A percentile compares a stretch with the other conserved stretches of the same genome.
These are phyloP conservation scores for Druon quercuslanigerum DNA, from an alignment of 1,140 invertebrate species.

Conservation along the genomic window DNA sequence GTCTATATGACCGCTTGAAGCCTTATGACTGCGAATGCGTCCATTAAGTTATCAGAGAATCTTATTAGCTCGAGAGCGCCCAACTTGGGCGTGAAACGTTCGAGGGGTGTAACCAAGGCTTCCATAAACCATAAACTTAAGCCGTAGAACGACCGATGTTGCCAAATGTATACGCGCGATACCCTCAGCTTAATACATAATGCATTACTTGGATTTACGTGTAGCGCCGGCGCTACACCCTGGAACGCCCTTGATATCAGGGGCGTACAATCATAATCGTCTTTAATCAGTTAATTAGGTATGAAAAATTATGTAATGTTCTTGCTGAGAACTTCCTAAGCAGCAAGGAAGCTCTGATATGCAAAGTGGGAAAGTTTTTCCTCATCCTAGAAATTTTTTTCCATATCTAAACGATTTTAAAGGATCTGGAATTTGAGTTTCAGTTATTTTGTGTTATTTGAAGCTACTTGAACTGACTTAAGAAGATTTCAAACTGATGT, in stretches of 20 bases:
- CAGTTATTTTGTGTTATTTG: too few relatives aligned
- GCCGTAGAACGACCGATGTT: conserved; percentile 54
- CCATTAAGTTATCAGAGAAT: conserved; percentile 64
- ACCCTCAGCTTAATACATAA: conserved; percentile 56
- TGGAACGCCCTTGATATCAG: conserved; percentile 1
- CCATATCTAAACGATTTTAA: too few relatives aligned
- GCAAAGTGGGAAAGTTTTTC: too few relatives aligned
- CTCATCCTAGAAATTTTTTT: too few relatives aligned
- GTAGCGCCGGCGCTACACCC: conserved; percentile 48
- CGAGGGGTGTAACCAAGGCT: conserved; percentile 47
- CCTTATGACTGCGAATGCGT: conserved; percentile 53
- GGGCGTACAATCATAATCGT: conserved; percentile 20
- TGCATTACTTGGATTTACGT: conserved; percentile 56
- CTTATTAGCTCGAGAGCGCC: conserved; percentile 50
- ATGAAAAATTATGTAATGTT: conserved; percentile 23
- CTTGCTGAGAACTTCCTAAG: neutral
- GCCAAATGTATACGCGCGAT: conserved; percentile 57
- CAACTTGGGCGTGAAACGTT: neutral
- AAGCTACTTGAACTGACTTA: too few relatives aligned
- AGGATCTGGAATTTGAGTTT: too few relatives aligned
- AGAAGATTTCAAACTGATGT: too few relatives aligned
- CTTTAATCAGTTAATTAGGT: neutral
- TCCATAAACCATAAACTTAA: conserved; percentile 64
- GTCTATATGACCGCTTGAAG: conserved; percentile 46
- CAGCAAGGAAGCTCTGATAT: neutral